phyloP scores from a whole-genome alignment of 2,797 vertebrate genomes.

The Alosa sapidissima region DNA sequence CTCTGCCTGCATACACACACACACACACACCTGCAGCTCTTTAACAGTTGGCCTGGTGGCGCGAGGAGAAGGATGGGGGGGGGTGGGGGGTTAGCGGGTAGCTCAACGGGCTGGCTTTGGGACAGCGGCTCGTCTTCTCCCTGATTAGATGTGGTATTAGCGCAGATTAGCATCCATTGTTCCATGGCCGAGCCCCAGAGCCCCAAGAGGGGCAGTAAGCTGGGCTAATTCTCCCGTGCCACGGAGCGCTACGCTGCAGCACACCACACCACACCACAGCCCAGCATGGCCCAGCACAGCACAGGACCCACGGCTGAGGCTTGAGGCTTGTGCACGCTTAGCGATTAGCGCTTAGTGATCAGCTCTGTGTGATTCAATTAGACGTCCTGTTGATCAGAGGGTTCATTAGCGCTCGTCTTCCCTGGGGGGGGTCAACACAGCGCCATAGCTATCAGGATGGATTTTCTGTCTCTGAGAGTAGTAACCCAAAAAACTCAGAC shows the following conservation, averaged over 20 bases:
- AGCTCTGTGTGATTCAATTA: conserved; percentile 72
- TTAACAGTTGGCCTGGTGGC: conserved; percentile 5
- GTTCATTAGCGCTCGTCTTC: conserved; percentile 35
- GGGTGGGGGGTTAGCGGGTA: background rate
- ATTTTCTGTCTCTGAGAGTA: background rate
- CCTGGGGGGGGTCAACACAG: background rate
- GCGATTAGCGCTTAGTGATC: conserved; percentile 54
- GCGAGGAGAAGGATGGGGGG: background rate
- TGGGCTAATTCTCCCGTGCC: conserved; percentile 63
- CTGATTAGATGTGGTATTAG: conserved; percentile 71
- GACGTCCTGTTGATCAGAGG: conserved; percentile 59
- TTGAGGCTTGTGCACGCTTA: background rate
- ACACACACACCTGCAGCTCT: background rate
- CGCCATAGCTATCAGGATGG: background rate
- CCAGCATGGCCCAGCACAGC: background rate
- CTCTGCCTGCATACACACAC: background rate
- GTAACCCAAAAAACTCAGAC: background rate
- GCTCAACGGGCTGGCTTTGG: background rate
- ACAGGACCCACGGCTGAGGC: background rate
- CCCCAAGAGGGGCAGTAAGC: conserved; percentile 59
- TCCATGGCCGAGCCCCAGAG: conserved; percentile 52
- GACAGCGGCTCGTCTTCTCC: conserved; percentile 14
- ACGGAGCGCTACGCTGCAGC: conserved; percentile 13
- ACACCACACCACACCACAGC: background rate
- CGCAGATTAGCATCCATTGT: conserved; percentile 71